A percentile compares a stretch with the other conserved stretches of the same genome.
These are phyloP conservation scores for Dysidea cf. avara DNA, from an alignment of 37 sponge, comb jelly and placozoan species.

Conservation along the genomic window DNA sequence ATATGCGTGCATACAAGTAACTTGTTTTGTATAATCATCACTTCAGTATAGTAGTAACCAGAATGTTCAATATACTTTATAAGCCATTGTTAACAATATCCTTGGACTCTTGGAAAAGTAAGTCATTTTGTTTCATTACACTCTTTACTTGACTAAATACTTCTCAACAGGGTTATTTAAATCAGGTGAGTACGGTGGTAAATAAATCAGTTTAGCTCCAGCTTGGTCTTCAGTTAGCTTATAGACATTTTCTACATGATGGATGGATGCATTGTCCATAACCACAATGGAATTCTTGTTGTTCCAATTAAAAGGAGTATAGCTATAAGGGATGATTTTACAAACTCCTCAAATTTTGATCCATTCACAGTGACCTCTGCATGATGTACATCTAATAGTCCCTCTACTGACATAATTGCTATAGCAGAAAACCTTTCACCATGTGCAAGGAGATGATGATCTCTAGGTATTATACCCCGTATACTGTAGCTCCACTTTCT, in stretches of 20 bases:
- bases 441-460: conserved; percentile 9
- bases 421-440: conserved; percentile 30
- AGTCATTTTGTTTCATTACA: conserved; percentile 36
- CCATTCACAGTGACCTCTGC: conserved; percentile 18
- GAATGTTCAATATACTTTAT: conserved; percentile 8
- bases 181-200: conserved; percentile 43
- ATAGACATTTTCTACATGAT: conserved; percentile 20
- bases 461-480: conserved; percentile 14
- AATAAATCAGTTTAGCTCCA: conserved; percentile 9
- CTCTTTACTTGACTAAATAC: conserved; percentile 32
- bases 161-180: conserved; percentile 9
- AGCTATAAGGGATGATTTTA: background rate
- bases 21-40: no score
- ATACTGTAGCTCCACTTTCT: conserved; percentile 17
- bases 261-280: conserved; percentile 30
- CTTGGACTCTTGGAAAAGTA: conserved; percentile 35
- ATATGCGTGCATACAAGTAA: no score
- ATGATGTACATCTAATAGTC: conserved; percentile 17
- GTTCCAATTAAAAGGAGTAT: conserved; percentile 11
- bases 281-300: conserved; percentile 11
- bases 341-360: background rate
- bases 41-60: conserved; percentile 25
- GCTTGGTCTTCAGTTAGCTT: conserved; percentile 9
- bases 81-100: conserved; percentile 26
- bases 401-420: conserved; percentile 11